Evolutionary conservation across 2,797 vertebrate genomes (phyloP).

Genomic region (Neosilurus mollespiculum): DNA sequence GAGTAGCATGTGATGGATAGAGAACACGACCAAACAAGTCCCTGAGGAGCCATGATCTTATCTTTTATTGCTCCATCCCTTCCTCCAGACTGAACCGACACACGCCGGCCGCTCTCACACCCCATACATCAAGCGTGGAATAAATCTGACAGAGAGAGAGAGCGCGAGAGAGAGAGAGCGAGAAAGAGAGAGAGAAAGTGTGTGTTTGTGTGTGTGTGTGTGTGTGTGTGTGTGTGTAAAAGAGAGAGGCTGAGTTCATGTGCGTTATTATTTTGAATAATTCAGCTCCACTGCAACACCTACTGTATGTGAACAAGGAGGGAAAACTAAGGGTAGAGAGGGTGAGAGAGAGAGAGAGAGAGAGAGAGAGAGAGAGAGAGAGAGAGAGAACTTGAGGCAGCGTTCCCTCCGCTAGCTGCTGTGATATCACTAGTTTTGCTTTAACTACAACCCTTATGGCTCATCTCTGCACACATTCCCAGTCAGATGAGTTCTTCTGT

Average conservation of each 20-base stretch:
- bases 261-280: constrained; percentile 60
- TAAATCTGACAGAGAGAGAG: constrained; percentile 75
- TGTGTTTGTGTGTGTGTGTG: constrained; percentile 33
- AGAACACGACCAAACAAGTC: constrained; percentile 72
- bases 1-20: constrained; percentile 79
- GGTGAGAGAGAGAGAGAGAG: constrained; percentile 33
- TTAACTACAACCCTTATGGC: constrained; percentile 38
- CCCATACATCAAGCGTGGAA: constrained; percentile 66
- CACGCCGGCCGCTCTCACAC: constrained; percentile 47
- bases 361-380: constrained; percentile 28
- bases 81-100: constrained; percentile 58
- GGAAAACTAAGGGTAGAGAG: constrained; percentile 38
- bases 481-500: constrained; percentile 23
- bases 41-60: constrained; percentile 71
- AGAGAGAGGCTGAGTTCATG: constrained; percentile 33
- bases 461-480: constrained; percentile 34
- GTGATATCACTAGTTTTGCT: constrained; percentile 47
- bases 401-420: constrained; percentile 18
- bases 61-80: constrained; percentile 78
- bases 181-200: constrained; percentile 8
- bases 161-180: too few species aligned
- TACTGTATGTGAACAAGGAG: constrained; percentile 28
- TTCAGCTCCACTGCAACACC: constrained; percentile 58
- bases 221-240: not conserved
- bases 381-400: constrained; percentile 32